Conservation (phyloP, 2,888 invertebrate species). For the Pandemis corylana region DNA sequence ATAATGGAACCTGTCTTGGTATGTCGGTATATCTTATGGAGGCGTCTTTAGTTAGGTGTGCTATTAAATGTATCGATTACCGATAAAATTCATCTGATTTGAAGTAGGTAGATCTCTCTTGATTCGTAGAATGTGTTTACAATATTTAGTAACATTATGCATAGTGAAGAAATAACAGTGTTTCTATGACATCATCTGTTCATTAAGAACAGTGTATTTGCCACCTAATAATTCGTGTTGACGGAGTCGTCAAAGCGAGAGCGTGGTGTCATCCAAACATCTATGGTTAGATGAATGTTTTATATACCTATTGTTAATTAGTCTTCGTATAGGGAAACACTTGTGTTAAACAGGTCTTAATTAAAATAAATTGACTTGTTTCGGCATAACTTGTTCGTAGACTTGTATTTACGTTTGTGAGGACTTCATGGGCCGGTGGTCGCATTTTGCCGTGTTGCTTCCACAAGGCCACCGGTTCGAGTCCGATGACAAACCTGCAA, state of each 20-base stretch:
- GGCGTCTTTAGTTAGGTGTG: background rate
- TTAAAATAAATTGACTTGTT: slow-evolving; percentile 16
- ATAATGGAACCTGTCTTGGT: background rate
- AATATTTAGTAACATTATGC: background rate
- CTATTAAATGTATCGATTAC: background rate
- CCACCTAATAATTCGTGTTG: background rate
- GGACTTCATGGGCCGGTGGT: slow-evolving; percentile 2
- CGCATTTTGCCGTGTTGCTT: background rate
- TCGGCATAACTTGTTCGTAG: slow-evolving; percentile 3
- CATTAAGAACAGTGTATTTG: background rate
- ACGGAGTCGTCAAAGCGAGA: background rate
- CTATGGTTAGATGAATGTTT: background rate
- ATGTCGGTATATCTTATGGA: background rate
- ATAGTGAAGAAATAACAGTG: background rate
- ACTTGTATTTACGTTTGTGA: slow-evolving; percentile 3
- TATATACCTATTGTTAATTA: background rate
- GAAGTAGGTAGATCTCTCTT: background rate
- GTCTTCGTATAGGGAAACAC: background rate
- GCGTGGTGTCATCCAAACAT: background rate
- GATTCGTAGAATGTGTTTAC: background rate
- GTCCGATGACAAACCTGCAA: background rate
- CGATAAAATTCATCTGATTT: background rate
- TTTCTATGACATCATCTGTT: background rate
- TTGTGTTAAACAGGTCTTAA: slow-evolving; percentile 8
- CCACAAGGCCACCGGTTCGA: background rate